phyloP scores from a whole-genome alignment of 2,888 invertebrate genomes.

The Lycocerus yunnanus region DNA sequence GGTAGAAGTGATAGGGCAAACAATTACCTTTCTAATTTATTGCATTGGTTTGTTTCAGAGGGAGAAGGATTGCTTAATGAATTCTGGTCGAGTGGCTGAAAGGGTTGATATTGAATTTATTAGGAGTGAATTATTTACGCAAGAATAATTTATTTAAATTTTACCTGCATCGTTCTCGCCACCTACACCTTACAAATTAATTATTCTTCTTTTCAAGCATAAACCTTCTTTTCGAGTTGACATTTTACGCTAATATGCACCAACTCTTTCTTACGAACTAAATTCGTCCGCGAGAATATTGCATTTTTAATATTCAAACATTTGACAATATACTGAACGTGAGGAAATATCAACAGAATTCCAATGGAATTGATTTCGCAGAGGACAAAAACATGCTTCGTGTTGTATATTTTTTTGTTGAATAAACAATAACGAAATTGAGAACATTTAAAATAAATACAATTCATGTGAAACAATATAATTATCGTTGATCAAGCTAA shows the following conservation, averaged over 20 bases:
- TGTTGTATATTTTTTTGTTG: background rate
- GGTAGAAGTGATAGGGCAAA: conserved; percentile 46
- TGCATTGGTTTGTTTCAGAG: conserved; percentile 43
- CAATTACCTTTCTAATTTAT: conserved; percentile 46
- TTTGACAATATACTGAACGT: background rate
- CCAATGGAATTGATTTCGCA: background rate
- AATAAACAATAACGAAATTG: background rate
- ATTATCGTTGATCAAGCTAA: background rate
- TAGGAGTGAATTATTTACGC: conserved; percentile 41
- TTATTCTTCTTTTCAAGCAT: background rate
- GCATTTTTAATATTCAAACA: background rate
- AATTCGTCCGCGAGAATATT: background rate
- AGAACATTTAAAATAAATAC: background rate
- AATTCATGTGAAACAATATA: background rate
- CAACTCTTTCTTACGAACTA: background rate
- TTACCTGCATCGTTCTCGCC: conserved; percentile 5
- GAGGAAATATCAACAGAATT: background rate
- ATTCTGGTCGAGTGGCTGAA: conserved; percentile 43
- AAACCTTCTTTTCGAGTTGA: background rate
- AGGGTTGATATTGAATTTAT: conserved; percentile 46
- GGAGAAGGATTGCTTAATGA: conserved; percentile 44
- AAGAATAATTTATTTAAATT: conserved; percentile 32
- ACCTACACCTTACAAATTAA: background rate
- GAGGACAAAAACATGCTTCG: background rate
- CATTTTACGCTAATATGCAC: background rate